Conservation (phyloP, 2,888 invertebrate genomes). For the Tachystola acroxantha region DNA sequence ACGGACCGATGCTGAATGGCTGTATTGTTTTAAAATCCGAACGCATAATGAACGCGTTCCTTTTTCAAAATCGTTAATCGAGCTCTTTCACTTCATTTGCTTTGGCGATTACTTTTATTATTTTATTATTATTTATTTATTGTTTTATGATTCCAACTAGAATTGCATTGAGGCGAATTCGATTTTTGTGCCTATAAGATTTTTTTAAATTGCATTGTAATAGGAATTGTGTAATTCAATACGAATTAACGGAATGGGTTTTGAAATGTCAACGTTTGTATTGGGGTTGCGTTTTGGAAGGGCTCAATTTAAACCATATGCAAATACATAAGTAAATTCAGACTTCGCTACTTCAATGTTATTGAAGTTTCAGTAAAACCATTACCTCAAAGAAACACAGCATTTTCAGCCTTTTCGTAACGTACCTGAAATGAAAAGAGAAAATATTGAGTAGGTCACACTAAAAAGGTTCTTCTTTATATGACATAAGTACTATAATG, state of each 20-base stretch:
- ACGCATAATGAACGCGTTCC: conserved; percentile 59
- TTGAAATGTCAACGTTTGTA: conserved; percentile 35
- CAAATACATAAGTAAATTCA: no score
- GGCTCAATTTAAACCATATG: no score
- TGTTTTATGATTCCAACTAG: conserved; percentile 25
- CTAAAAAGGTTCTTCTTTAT: no score
- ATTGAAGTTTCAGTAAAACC: conserved; percentile 13
- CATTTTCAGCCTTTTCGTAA: conserved; percentile 39
- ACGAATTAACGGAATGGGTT: conserved; percentile 66
- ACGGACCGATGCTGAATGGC: conserved; percentile 60
- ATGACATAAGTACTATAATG: no score
- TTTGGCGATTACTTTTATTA: conserved; percentile 41
- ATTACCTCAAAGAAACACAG: conserved; percentile 61
- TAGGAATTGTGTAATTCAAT: conserved; percentile 67
- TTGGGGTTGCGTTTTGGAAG: conserved; percentile 9
- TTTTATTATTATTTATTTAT: conserved; percentile 25
- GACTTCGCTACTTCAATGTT: no score
- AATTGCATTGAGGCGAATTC: conserved; percentile 52
- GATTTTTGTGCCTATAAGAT: conserved; percentile 32
- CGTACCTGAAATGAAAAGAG: conserved; percentile 53
- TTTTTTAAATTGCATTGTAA: conserved; percentile 50
- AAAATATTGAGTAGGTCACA: no score
- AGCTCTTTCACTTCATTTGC: conserved; percentile 71
- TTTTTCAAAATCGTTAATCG: conserved; percentile 67
- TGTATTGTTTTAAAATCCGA: conserved; percentile 70